phyloP scores from a whole-genome alignment of 2,888 invertebrate genomes.

The Amphimallon solstitiale region DNA sequence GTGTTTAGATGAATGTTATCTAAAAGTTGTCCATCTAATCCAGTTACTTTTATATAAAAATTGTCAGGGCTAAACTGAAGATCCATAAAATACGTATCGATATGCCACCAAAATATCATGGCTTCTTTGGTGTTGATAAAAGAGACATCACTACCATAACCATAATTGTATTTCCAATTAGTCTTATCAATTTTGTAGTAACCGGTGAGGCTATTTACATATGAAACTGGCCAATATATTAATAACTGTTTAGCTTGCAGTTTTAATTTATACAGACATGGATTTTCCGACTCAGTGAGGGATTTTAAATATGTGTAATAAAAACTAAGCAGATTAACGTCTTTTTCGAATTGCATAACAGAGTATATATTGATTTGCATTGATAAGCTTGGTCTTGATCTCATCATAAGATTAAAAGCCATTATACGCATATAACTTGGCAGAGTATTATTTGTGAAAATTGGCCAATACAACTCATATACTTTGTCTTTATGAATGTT shows the following conservation, averaged over 20 bases:
- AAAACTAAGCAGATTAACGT: conserved; percentile 64
- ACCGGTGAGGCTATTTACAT: conserved; percentile 51
- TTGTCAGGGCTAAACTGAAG: conserved; percentile 35
- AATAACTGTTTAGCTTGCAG: conserved; percentile 57
- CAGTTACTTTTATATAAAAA: conserved; percentile 45
- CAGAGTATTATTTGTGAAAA: conserved; percentile 60
- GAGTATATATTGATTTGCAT: conserved; percentile 60
- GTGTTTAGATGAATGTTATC: conserved; percentile 39
- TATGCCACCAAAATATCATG: conserved; percentile 34
- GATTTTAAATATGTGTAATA: conserved; percentile 63
- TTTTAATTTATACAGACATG: conserved; percentile 57
- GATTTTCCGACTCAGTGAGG: conserved; percentile 60
- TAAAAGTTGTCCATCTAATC: conserved; percentile 42
- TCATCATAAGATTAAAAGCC: conserved; percentile 62
- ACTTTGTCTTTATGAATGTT: conserved; percentile 48
- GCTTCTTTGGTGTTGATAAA: conserved; percentile 34
- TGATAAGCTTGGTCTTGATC: conserved; percentile 56
- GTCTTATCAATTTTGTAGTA: conserved; percentile 60
- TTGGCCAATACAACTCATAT: conserved; percentile 63
- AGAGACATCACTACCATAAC: conserved; percentile 49
- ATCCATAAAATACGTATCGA: conserved; percentile 44
- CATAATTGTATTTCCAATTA: conserved; percentile 61
- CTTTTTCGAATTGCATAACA: conserved; percentile 62
- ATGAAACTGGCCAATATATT: conserved; percentile 54
- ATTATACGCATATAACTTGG: conserved; percentile 61